These are phyloP conservation scores for Amphipoea oculea DNA, from an alignment of 2,888 invertebrate genomes.

Conservation along the genomic window DNA sequence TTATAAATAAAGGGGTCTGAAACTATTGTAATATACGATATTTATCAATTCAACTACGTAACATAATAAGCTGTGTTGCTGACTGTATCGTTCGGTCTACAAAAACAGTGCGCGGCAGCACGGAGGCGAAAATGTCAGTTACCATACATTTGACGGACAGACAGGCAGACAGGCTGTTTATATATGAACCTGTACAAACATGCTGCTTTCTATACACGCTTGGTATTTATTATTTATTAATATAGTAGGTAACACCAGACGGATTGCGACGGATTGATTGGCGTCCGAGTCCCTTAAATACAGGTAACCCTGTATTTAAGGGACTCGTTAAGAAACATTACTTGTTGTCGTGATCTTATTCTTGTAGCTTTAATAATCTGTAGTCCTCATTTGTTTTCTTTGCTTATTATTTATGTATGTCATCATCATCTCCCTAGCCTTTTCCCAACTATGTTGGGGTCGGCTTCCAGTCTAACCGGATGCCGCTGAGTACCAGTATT, in stretches of 20 bases:
- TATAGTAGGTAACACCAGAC: neutral
- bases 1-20: neutral
- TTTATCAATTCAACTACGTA: neutral
- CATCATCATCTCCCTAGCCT: no score
- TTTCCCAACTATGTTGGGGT: no score
- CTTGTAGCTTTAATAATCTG: neutral
- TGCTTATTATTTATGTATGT: neutral
- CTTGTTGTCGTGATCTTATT: neutral
- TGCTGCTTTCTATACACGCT: constrained; percentile 32
- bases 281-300: no score
- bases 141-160: constrained; percentile 62
- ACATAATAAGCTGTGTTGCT: constrained; percentile 16
- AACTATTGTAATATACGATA: constrained; percentile 3
- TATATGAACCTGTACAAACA: constrained; percentile 59
- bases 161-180: constrained; percentile 63
- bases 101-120: constrained; percentile 40
- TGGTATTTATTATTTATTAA: constrained; percentile 41
- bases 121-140: constrained; percentile 64
- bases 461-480: no score
- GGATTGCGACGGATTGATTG: neutral
- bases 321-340: neutral
- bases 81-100: constrained; percentile 44
- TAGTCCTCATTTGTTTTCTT: no score
- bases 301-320: no score
- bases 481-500: no score